Evolutionary conservation across 2,113 vertebrate species (phyloP).

Genomic region (Athene cunicularia): DNA sequence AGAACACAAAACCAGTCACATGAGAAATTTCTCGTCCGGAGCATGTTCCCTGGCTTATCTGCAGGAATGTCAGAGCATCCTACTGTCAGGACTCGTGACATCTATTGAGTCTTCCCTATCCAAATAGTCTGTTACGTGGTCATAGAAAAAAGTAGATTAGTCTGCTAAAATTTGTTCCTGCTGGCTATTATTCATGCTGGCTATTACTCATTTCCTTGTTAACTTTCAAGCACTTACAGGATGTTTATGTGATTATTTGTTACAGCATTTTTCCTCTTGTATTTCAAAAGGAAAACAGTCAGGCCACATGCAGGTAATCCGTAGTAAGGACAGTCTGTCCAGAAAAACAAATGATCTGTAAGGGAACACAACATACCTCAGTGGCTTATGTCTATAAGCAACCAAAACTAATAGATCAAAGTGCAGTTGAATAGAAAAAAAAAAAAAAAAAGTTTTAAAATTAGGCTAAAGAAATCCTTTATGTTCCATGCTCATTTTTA

Average conservation of each 20-base stretch:
- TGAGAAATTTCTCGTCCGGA: not conserved
- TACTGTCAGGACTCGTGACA: not conserved
- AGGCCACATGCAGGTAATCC: not conserved
- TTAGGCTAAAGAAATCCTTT: not conserved
- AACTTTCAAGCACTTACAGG: not conserved
- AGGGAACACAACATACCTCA: not conserved
- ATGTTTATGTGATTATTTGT: not conserved
- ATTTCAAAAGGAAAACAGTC: constrained; percentile 1
- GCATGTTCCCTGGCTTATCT: not conserved
- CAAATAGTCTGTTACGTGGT: not conserved
- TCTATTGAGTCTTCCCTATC: not conserved
- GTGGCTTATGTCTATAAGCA: not conserved
- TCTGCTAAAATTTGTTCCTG: not conserved
- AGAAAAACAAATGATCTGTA: not conserved
- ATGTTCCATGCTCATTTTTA: not conserved
- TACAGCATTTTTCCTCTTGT: not conserved
- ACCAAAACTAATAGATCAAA: not conserved
- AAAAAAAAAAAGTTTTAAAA: not conserved
- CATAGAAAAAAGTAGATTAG: not conserved
- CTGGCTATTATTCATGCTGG: not conserved
- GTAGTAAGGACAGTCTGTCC: not conserved
- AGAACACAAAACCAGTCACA: not conserved
- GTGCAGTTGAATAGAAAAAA: not conserved
- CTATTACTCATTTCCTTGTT: not conserved
- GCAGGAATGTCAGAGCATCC: not conserved